Base-by-base conservation (phyloP, 2,888 invertebrate species). In the Agrilus cyanescens region DNA sequence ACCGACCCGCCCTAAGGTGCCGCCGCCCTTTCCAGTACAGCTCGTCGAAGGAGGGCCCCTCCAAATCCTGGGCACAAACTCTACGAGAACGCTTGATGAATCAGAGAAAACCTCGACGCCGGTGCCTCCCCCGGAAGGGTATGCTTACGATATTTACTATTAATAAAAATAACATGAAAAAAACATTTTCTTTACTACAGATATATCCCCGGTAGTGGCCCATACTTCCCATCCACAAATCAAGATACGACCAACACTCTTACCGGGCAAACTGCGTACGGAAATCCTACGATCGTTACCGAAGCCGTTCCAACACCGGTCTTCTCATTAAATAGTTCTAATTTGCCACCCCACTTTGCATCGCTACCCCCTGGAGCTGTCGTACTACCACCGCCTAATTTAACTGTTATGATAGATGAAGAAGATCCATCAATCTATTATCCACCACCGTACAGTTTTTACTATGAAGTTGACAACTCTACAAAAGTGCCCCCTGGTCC, bases 21-120 rank as follows among this genome's bases (percentile, higher is more conserved):
- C 90, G 67, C 90, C 90, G 75, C 90, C 90, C 71, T 90, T 90
- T 82, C 90, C 90, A 63, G 82, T 90, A 68, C 88, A 85, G 71
- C 80, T 90, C 67, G 75, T 77, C 66, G 85, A 88, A 63, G 76
- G 81, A 61, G 89, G 87, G 60, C 89, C 89, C 63, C 75, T 89
- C 68, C 81, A 86, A 73, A 82, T 89, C 76, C 76, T 90, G 70
- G 82, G 85, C 65, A 75, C 79, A 70, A 84, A 85, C 73, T 75
- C 81, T 74, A 72, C 78, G 72, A 74, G 82, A 73, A 72, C 80
- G 73, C 69, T 75, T 76, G 75, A 74, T 76, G 72, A 71, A 75
- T 66, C 79, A 75, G 51, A 56, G 50, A 55, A 65, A 46, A 54
- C 58, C 46, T 56, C 65, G 46, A 60, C 62, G 43, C 61, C 67